Conservation (phyloP, 2,797 vertebrate species). For the Pristis pectinata region DNA sequence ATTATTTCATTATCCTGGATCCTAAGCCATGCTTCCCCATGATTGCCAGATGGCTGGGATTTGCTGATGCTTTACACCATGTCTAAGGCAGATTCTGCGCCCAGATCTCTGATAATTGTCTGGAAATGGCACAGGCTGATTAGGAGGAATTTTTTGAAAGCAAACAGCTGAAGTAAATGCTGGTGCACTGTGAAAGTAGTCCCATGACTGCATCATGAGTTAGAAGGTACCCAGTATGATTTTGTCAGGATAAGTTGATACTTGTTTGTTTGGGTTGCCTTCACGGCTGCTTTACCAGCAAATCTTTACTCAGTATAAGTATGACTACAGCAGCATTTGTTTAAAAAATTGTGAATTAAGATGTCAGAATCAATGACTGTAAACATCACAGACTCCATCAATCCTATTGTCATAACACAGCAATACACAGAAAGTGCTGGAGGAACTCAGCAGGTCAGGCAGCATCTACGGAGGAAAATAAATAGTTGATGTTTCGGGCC, state of each 20-base stretch:
- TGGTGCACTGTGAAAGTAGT: background rate
- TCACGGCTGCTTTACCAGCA: background rate
- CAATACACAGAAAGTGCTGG: too few relatives aligned
- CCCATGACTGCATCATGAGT: background rate
- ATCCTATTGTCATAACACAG: background rate
- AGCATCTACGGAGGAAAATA: too few relatives aligned
- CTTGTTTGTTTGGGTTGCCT: background rate
- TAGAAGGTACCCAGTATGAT: background rate
- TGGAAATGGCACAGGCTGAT: background rate
- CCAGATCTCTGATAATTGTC: background rate
- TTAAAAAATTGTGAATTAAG: background rate
- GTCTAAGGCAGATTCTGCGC: background rate
- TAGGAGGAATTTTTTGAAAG: background rate
- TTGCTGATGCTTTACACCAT: background rate
- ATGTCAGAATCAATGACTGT: slow-evolving; percentile 2
- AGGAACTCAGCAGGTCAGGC: too few relatives aligned
- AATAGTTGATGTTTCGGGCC: too few relatives aligned
- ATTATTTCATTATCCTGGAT: background rate
- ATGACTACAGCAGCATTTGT: background rate
- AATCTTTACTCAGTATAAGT: too few relatives aligned
- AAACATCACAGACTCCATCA: background rate
- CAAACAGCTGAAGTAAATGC: background rate
- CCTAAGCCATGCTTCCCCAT: background rate
- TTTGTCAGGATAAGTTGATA: background rate
- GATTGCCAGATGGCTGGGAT: background rate